Percentiles rank a stretch among this genome's conserved stretches.
Evolutionary conservation across 2,888 invertebrate genomes (phyloP).

Genomic region (Odontothrips loti): DNA sequence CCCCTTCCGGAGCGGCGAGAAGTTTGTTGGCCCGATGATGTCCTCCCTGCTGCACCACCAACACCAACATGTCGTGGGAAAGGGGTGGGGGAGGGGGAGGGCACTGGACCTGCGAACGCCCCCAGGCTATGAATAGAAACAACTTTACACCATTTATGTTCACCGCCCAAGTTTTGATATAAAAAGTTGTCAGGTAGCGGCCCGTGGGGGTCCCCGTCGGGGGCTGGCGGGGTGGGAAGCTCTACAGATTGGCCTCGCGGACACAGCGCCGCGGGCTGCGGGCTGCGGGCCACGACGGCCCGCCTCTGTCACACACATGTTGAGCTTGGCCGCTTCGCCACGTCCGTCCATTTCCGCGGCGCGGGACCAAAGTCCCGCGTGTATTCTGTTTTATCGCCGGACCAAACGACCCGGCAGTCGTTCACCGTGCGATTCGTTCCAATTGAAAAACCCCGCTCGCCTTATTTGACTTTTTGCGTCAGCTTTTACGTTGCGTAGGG

Average conservation of each 20-base stretch:
- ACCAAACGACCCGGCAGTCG: too few relatives aligned
- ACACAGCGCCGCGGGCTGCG: neutral
- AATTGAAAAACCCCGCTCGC: too few relatives aligned
- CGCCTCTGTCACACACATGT: slow-evolving; percentile 1
- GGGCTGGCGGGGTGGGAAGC: too few relatives aligned
- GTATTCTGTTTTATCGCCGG: neutral
- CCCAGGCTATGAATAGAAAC: slow-evolving; percentile 16
- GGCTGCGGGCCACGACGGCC: neutral
- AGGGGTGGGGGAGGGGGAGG: neutral
- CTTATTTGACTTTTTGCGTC: too few relatives aligned
- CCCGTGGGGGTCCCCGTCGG: neutral
- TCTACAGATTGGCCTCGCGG: neutral
- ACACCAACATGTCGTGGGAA: neutral
- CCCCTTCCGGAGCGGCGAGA: neutral
- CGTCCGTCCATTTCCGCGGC: neutral
- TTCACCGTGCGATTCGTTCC: too few relatives aligned
- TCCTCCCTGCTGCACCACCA: too few relatives aligned
- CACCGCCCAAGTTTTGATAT: slow-evolving; percentile 15
- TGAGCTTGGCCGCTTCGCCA: neutral
- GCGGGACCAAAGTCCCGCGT: neutral
- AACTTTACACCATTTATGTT: slow-evolving; percentile 23
- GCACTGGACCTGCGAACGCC: neutral
- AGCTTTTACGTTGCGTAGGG: too few relatives aligned
- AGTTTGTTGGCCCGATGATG: too few relatives aligned
- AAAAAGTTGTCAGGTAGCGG: slow-evolving; percentile 20